A percentile compares a stretch with the other conserved stretches of the same genome.
Conservation (phyloP, 2,113 vertebrate genomes). For the Phrynosoma blainvillii region DNA sequence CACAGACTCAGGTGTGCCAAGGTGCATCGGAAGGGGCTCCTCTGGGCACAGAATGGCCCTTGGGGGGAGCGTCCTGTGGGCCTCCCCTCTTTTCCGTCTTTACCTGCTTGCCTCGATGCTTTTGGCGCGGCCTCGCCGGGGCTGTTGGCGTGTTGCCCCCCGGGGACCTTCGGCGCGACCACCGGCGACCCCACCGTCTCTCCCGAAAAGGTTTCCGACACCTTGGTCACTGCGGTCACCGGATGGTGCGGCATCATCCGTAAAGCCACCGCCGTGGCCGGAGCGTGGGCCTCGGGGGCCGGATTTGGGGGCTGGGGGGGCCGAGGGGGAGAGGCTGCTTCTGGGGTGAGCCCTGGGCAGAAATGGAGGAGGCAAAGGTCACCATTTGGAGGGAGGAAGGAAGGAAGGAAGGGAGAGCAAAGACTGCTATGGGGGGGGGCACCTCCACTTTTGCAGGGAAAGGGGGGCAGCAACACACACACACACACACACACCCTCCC, state of each 20-base stretch:
- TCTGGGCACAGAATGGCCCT: background rate
- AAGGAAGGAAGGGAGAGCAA: background rate
- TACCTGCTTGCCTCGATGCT: conserved; percentile 78
- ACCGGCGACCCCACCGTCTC: conserved; percentile 66
- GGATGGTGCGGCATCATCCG: conserved; percentile 87
- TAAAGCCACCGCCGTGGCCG: conserved; percentile 74
- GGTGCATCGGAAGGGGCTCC: no score
- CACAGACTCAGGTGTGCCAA: background rate
- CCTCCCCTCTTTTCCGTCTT: background rate
- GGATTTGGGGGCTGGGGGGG: conserved; percentile 14
- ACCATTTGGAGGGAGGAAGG: conserved; percentile 53
- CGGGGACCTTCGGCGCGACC: conserved; percentile 66
- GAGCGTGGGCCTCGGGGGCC: conserved; percentile 76
- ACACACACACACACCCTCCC: no score
- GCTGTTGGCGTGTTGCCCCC: conserved; percentile 63
- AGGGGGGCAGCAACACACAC: no score
- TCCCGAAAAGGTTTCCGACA: conserved; percentile 71
- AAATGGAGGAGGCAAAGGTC: no score
- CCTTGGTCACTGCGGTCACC: conserved; percentile 83
- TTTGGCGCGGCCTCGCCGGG: conserved; percentile 70
- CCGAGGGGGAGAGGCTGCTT: conserved; percentile 25
- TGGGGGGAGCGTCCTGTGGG: background rate
- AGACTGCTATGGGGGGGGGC: no score
- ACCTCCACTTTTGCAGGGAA: background rate
- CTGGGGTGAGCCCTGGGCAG: conserved; percentile 39